Evolutionary conservation across 37 sponge, comb jelly and placozoan species (phyloP), one percentile per base, ranked within the genome.

Genomic region (Axinella damicornis): DNA sequence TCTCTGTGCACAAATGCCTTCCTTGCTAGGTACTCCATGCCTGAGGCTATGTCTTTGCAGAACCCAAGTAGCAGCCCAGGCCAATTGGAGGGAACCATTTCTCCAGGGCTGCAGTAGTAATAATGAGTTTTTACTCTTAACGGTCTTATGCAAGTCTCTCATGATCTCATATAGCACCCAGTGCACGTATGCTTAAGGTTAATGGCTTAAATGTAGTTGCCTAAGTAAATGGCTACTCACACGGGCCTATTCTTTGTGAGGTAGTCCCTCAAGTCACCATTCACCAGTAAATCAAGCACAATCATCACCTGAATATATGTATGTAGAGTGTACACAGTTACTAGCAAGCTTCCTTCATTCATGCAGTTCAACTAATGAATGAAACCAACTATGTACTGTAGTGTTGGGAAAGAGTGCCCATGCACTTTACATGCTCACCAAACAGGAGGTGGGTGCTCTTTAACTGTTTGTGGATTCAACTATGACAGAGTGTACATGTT

Each of bases 1-100:
- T 89, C 90, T 79, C 90, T 77, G 84, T 89, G 90, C 15, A 89
- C 79, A 65, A 83, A 89, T 0, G 75, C 79, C 41, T 73, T 89
- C 46, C 66, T 63, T 5, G 84, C 66, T n/a, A 89, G 78, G 75
- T 89, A 83, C 39, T 78, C 79, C 90, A 89, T 89, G 25, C 90
- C 90, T 11, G 72, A 68, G 40, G 90, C 90, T 52, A 89, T 72
- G 59, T 83, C 84, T 27, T 54, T 35, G 67, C 90, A 78, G 67
- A 83, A 89, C 32, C 34, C 6, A 27, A 83, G 79, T 21, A 81
- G 71, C 36, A 31, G 2, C 17, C 41, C 38, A 21, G 81, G 69
- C 53, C 54, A 52, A 0, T 69, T 25, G 32, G 81, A 69, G 12
- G 71, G 34, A 5, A 67, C 40, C 38, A 81, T 38, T 38, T 81